phyloP scores from a whole-genome alignment of 2,113 vertebrate genomes.

The Strix uralensis region DNA sequence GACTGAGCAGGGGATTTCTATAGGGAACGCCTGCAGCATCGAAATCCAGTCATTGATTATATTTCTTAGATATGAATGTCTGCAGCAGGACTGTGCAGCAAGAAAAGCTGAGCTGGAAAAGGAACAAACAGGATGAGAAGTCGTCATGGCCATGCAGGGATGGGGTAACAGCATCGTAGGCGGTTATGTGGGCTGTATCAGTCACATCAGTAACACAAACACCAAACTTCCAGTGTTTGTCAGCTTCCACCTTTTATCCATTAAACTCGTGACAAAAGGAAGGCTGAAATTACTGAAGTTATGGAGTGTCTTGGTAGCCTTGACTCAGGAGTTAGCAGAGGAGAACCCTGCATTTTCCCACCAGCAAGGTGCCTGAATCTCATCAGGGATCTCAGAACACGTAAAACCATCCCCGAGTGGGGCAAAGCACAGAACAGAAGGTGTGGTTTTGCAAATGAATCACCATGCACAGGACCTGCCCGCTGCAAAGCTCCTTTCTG shows the following conservation, averaged over 20 bases:
- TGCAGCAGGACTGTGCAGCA: not conserved
- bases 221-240: not conserved
- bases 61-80: not conserved
- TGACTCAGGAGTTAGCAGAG: not conserved
- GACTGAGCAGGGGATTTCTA: not conserved
- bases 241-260: not conserved
- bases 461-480: rapidly evolving
- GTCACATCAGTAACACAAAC: rapidly evolving
- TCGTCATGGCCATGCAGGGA: not conserved
- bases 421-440: not conserved
- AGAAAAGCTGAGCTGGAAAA: not conserved
- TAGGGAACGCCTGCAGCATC: not conserved
- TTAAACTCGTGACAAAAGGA: rapidly evolving
- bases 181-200: rapidly evolving
- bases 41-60: not conserved
- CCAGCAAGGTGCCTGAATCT: not conserved
- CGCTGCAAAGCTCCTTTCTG: not conserved
- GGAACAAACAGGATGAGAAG: not conserved
- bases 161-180: rapidly evolving
- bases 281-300: not conserved
- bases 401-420: not conserved
- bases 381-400: not conserved
- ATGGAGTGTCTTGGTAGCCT: not conserved
- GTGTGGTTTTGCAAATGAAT: rapidly evolving
- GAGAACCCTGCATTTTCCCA: not conserved